Percentiles rank a stretch among this genome's conserved stretches.
These are phyloP conservation scores for Eucriotettix oculatus DNA, from an alignment of 2,888 invertebrate species.

Conservation along the genomic window DNA sequence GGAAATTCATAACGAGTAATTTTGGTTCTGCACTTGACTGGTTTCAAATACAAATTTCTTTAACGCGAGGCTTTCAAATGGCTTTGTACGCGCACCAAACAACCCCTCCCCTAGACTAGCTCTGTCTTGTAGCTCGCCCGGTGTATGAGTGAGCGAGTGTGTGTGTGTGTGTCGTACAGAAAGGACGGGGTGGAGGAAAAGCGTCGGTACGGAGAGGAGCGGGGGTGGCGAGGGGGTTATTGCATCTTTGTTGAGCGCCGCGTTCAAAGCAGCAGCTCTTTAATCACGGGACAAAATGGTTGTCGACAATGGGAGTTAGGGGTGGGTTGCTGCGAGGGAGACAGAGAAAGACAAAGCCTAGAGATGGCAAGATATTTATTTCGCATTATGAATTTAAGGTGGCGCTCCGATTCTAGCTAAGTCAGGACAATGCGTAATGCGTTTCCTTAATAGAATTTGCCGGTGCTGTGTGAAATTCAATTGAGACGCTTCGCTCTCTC, in stretches of 20 bases:
- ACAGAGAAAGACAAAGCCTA: not conserved
- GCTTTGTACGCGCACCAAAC: not conserved
- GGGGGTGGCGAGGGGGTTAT: not conserved
- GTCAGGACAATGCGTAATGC: not conserved
- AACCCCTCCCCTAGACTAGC: too few species aligned
- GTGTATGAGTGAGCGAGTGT: not conserved
- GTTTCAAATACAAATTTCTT: constrained; percentile 7
- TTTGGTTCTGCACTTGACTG: constrained; percentile 14
- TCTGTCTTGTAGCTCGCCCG: not conserved
- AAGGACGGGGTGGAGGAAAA: not conserved
- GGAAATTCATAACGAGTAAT: constrained; percentile 14
- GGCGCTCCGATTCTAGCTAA: not conserved
- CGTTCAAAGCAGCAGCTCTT: constrained; percentile 4
- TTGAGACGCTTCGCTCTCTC: not conserved
- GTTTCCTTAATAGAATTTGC: constrained; percentile 2
- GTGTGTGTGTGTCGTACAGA: not conserved
- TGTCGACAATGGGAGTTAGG: constrained; percentile 4
- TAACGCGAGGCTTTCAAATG: not conserved
- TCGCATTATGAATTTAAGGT: constrained; percentile 12
- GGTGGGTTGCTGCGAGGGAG: not conserved
- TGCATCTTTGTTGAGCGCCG: not conserved
- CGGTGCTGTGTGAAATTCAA: constrained; percentile 2
- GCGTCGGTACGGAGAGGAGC: not conserved
- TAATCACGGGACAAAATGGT: constrained; percentile 11
- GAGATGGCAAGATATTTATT: constrained; percentile 9